Evolutionary conservation across 1,140 invertebrate genomes (phyloP).

Genomic region (Sipha flava): DNA sequence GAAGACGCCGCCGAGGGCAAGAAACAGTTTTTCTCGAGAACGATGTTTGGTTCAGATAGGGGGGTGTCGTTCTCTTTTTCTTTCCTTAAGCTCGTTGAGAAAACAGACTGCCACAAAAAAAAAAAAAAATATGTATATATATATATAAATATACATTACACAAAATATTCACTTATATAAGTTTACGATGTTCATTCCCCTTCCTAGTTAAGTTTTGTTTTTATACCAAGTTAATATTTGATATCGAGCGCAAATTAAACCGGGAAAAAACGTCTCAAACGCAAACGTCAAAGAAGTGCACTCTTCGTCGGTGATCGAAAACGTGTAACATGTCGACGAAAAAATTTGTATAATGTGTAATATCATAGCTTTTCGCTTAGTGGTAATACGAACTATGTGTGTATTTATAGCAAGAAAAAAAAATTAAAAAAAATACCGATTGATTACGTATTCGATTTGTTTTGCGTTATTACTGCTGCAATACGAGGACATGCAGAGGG

Average conservation of each 20-base stretch:
- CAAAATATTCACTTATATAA: not conserved
- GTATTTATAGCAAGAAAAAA: no score
- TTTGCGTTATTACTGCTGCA: no score
- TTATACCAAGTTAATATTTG: not conserved
- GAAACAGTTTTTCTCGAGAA: not conserved
- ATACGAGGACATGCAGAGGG: no score
- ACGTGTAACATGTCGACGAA: no score
- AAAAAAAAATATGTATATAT: not conserved
- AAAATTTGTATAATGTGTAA: no score
- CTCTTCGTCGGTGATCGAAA: no score
- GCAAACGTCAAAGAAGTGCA: not conserved
- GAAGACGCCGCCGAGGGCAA: not conserved
- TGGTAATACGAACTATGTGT: no score
- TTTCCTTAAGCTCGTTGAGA: not conserved
- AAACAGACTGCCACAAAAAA: not conserved
- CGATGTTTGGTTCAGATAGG: slow-evolving; percentile 1
- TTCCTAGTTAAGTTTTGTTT: not conserved
- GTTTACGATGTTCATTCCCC: not conserved
- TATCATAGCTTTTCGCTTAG: no score
- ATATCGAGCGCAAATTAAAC: not conserved
- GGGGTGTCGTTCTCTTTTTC: not conserved
- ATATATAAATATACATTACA: not conserved
- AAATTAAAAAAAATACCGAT: no score
- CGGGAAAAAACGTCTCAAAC: not conserved
- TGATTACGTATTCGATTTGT: no score